Conservation (phyloP, 2,113 vertebrate genomes). For the Macquaria australasica region DNA sequence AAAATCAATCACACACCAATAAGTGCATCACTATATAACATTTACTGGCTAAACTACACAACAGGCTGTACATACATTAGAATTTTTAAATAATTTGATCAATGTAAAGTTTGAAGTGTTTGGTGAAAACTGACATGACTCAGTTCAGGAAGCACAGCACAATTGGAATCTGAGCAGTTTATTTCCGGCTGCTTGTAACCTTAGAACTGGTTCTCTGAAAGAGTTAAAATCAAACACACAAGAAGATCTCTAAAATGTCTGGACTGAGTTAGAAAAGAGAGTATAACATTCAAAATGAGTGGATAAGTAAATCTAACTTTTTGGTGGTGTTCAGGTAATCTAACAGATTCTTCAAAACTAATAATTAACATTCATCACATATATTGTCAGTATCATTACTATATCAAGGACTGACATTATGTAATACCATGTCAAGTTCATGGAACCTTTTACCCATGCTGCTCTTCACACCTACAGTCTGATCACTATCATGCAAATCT, state of each 20-base stretch:
- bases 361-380: background rate
- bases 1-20: background rate
- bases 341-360: background rate
- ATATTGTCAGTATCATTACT: background rate
- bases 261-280: background rate
- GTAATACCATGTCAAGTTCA: background rate
- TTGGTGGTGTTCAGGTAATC: background rate
- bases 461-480: conserved; percentile 13
- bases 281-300: background rate
- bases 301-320: background rate
- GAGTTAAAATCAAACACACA: background rate
- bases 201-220: background rate
- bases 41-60: background rate
- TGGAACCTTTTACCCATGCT: conserved; percentile 10
- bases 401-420: background rate
- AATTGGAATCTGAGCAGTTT: background rate
- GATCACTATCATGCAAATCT: conserved; percentile 26
- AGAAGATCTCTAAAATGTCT: background rate
- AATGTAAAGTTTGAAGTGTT: background rate
- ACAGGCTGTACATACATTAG: too few relatives aligned
- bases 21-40: background rate
- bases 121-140: background rate
- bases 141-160: background rate
- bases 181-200: background rate
- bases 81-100: background rate